These are phyloP conservation scores for Magallana angulata DNA, from an alignment of 1,140 invertebrate genomes.

Conservation along the genomic window DNA sequence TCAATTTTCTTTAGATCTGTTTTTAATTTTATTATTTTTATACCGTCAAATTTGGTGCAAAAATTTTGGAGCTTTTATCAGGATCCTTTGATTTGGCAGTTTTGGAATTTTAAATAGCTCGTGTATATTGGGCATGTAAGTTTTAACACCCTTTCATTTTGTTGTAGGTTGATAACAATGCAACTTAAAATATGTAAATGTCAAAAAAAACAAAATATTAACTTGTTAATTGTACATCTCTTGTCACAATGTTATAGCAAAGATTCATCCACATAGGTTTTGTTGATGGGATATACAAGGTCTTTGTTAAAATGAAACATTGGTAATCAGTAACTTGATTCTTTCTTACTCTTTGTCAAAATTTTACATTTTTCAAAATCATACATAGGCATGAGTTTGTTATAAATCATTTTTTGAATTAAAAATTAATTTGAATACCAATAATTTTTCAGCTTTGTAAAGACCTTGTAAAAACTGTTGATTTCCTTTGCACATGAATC, in stretches of 20 bases:
- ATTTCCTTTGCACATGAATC: background rate
- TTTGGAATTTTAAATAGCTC: background rate
- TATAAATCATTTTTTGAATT: too few species aligned
- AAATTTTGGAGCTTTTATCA: too few species aligned
- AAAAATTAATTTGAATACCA: too few species aligned
- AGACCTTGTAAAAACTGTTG: background rate
- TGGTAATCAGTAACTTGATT: background rate
- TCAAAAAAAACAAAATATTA: background rate
- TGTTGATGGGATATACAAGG: background rate
- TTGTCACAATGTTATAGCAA: background rate
- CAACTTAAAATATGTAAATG: background rate
- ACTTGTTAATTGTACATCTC: background rate
- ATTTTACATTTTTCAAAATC: too few species aligned
- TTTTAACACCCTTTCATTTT: constrained; percentile 6
- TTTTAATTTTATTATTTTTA: too few species aligned
- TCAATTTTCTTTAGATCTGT: too few species aligned
- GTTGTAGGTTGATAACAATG: constrained; percentile 2
- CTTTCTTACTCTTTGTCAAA: background rate
- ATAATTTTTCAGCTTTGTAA: background rate
- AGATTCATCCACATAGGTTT: background rate
- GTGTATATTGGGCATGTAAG: constrained; percentile 6
- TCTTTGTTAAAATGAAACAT: background rate
- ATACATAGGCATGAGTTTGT: too few species aligned
- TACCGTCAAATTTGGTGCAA: too few species aligned
- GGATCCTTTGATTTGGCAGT: too few species aligned